Evolutionary conservation across 2,888 invertebrate genomes (phyloP).

Genomic region (Nomada lathburiana): DNA sequence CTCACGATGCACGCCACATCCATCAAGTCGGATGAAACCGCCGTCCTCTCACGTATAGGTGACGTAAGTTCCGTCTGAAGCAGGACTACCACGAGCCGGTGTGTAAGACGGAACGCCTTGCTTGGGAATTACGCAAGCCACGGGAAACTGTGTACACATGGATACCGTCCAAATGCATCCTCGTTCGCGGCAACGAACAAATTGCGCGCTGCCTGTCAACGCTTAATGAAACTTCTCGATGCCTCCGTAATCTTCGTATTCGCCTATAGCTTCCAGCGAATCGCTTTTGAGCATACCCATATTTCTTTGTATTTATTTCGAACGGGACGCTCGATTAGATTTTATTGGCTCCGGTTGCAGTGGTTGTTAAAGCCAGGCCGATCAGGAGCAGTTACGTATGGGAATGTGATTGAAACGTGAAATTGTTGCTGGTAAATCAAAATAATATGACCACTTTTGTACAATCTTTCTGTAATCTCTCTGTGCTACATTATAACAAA

Average conservation of each 20-base stretch:
- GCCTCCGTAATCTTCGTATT: slow-evolving; percentile 2
- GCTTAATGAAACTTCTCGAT: slow-evolving; percentile 19
- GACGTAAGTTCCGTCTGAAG: slow-evolving; percentile 62
- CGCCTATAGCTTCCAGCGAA: neutral
- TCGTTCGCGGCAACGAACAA: slow-evolving; percentile 30
- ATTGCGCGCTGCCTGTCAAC: slow-evolving; percentile 34
- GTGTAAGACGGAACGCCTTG: slow-evolving; percentile 56
- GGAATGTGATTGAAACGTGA: too few species aligned
- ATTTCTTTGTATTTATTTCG: neutral
- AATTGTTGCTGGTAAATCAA: too few species aligned
- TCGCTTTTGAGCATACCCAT: neutral
- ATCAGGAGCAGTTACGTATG: too few species aligned
- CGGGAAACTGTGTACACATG: slow-evolving; percentile 49
- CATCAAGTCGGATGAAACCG: slow-evolving; percentile 74
- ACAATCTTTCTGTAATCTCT: too few species aligned
- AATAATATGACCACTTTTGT: too few species aligned
- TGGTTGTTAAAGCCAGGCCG: too few species aligned
- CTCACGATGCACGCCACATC: slow-evolving; percentile 73
- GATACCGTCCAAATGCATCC: slow-evolving; percentile 42
- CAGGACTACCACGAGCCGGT: slow-evolving; percentile 19
- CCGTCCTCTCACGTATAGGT: slow-evolving; percentile 64
- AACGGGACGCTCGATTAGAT: too few species aligned
- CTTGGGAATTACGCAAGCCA: slow-evolving; percentile 62
- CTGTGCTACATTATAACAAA: too few species aligned
- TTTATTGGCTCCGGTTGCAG: too few species aligned